Evolutionary conservation across 2,888 invertebrate species (phyloP).

Genomic region (Exephanes ischioxanthus): DNA sequence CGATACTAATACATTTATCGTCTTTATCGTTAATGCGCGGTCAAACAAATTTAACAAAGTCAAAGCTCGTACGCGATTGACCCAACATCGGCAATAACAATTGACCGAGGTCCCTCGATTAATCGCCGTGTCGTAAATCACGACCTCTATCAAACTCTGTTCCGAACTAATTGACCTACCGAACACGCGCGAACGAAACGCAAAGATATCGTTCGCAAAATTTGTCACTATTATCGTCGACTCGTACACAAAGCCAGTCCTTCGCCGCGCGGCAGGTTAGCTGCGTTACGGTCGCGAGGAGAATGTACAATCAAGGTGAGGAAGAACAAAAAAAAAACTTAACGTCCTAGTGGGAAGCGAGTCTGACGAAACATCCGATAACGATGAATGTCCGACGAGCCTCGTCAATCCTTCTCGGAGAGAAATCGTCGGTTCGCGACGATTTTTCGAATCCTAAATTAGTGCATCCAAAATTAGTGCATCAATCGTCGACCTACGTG

Average conservation of each 20-base stretch:
- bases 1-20: neutral
- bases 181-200: neutral
- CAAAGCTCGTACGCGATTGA: neutral
- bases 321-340: neutral
- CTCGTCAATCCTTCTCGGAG: neutral
- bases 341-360: neutral
- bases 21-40: neutral
- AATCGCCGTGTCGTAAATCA: neutral
- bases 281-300: neutral
- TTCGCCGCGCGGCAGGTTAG: neutral
- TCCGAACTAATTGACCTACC: neutral
- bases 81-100: neutral
- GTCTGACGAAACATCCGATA: slow-evolving; percentile 31
- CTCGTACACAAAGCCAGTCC: neutral
- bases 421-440: neutral
- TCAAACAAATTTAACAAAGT: neutral
- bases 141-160: slow-evolving; percentile 1
- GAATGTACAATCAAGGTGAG: slow-evolving; percentile 26
- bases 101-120: neutral
- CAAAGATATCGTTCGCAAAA: neutral
- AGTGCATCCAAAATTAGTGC: neutral
- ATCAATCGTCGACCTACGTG: neutral
- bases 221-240: neutral
- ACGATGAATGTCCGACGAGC: slow-evolving; percentile 7
- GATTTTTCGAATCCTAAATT: neutral